These are phyloP conservation scores for Sebastes taczanowskii DNA, from an alignment of 2,797 vertebrate species.

Conservation along the genomic window DNA sequence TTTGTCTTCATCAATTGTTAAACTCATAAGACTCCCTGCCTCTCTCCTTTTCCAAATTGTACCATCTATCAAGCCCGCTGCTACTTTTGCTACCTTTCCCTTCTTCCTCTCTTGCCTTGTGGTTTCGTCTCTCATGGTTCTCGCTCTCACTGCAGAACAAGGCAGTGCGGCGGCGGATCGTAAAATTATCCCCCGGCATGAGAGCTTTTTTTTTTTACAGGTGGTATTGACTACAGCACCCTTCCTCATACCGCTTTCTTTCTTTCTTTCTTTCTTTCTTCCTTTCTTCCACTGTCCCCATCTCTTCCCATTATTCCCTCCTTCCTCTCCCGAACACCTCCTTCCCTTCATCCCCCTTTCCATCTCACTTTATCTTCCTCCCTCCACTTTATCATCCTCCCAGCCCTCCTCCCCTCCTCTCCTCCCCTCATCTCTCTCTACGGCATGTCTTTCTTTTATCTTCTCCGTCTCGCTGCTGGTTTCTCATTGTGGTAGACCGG, in stretches of 20 bases:
- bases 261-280: background rate
- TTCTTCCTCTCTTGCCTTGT: conserved; percentile 46
- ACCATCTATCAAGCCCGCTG: conserved; percentile 79
- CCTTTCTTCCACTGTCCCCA: background rate
- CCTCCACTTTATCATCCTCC: conserved; percentile 33
- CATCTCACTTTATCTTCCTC: conserved; percentile 45
- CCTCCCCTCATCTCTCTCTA: conserved; percentile 20
- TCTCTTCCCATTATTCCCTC: conserved; percentile 9
- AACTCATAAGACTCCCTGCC: conserved; percentile 83
- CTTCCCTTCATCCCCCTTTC: conserved; percentile 41
- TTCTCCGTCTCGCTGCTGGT: conserved; percentile 56
- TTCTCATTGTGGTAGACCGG: conserved; percentile 62
- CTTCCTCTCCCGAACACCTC: conserved; percentile 2
- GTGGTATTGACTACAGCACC: conserved; percentile 65
- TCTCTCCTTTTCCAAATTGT: conserved; percentile 81
- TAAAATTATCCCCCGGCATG: conserved; percentile 72
- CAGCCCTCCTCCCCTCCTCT: conserved; percentile 15
- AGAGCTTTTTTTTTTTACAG: conserved; percentile 56
- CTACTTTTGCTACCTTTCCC: conserved; percentile 38
- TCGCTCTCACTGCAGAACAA: conserved; percentile 58
- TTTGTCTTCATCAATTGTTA: conserved; percentile 87
- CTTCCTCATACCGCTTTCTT: background rate
- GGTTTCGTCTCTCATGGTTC: conserved; percentile 30
- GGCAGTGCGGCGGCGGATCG: conserved; percentile 57
- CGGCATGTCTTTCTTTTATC: conserved; percentile 70